phyloP scores from a whole-genome alignment of 2,888 invertebrate genomes.

The Xestia sexstrigata region DNA sequence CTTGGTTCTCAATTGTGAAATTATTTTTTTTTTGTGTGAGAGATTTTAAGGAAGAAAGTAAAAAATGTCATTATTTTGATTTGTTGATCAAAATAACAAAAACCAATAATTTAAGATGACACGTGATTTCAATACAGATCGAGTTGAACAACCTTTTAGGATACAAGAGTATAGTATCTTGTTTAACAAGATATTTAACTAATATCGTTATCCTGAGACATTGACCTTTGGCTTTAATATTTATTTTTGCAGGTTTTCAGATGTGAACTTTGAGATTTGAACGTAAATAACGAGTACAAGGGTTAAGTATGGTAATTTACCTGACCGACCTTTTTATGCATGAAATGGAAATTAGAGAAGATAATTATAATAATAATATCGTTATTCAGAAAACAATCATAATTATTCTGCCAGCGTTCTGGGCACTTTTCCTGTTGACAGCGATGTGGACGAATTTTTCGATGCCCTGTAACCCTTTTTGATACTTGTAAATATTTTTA shows the following conservation, averaged over 20 bases:
- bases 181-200: constrained; percentile 4
- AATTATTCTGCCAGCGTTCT: too few species aligned
- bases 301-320: not conserved
- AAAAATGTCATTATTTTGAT: not conserved
- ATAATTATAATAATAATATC: too few species aligned
- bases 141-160: not conserved
- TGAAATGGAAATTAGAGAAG: not conserved
- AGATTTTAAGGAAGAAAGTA: not conserved
- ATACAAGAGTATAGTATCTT: not conserved
- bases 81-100: not conserved
- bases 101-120: not conserved
- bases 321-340: not conserved
- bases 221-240: constrained; percentile 11
- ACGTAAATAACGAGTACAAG: not conserved
- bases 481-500: too few species aligned
- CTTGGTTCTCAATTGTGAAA: not conserved
- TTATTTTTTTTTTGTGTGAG: not conserved
- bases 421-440: too few species aligned
- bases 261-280: not conserved
- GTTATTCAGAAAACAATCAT: too few species aligned
- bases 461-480: too few species aligned
- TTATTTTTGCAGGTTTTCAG: not conserved
- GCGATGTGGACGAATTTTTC: too few species aligned
- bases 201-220: not conserved
- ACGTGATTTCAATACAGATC: not conserved